phyloP scores from a whole-genome alignment of 2,797 vertebrate species.

The Hydrolagus colliei region DNA sequence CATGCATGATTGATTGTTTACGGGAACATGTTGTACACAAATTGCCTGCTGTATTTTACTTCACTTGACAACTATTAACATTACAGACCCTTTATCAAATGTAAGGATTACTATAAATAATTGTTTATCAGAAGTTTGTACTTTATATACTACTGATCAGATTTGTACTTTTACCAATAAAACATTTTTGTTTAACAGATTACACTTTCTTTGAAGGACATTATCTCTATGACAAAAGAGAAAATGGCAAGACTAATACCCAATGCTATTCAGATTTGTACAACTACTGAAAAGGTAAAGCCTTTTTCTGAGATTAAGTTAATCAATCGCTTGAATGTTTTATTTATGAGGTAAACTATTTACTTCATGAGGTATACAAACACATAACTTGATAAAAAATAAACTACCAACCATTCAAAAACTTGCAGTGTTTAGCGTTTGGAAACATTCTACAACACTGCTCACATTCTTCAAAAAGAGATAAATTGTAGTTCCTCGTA shows the following conservation, averaged over 20 bases:
- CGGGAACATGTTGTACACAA: too few species aligned
- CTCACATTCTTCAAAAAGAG: not conserved
- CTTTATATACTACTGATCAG: too few species aligned
- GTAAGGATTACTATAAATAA: too few species aligned
- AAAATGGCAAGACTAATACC: slow-evolving; percentile 87
- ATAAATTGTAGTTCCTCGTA: not conserved
- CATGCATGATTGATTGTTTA: too few species aligned
- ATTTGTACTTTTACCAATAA: not conserved
- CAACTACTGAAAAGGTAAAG: slow-evolving; percentile 73
- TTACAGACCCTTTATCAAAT: too few species aligned
- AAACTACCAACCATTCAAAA: not conserved
- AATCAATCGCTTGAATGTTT: not conserved
- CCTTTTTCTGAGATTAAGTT: not conserved
- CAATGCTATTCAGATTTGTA: slow-evolving; percentile 84
- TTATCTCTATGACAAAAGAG: slow-evolving; percentile 75
- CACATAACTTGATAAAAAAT: not conserved
- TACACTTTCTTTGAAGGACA: slow-evolving; percentile 68
- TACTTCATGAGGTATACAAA: not conserved
- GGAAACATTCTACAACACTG: not conserved
- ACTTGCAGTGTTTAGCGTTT: not conserved
- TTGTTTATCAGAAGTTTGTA: too few species aligned
- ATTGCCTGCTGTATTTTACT: too few species aligned
- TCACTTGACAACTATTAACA: too few species aligned
- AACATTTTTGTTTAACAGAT: slow-evolving; percentile 58
- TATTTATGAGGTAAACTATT: not conserved